Evolutionary conservation across 2,113 vertebrate genomes (phyloP).

Genomic region (Toxotes chatareus): DNA sequence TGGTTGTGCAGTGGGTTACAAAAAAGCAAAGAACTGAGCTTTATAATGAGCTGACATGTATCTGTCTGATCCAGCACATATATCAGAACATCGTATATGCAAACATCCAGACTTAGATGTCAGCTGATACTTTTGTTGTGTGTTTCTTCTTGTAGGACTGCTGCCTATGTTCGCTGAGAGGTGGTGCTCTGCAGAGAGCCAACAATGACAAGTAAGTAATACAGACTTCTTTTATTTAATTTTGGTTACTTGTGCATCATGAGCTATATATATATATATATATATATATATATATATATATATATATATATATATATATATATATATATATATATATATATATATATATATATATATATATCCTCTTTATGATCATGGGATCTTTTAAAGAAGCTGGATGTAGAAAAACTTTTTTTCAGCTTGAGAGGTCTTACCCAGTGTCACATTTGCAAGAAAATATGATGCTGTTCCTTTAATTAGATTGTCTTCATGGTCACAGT

Average conservation of each 20-base stretch:
- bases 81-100: neutral
- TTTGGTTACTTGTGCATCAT: neutral
- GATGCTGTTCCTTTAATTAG: neutral
- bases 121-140: neutral
- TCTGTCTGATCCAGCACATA: neutral
- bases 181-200: conserved; percentile 95
- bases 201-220: conserved; percentile 94
- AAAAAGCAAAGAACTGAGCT: neutral
- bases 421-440: neutral
- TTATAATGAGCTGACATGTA: neutral
- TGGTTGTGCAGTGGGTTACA: neutral
- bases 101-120: conserved; percentile 5
- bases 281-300: no score
- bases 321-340: no score
- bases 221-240: neutral
- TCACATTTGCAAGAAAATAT: neutral
- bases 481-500: neutral
- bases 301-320: no score
- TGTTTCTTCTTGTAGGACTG: conserved; percentile 87
- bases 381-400: neutral
- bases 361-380: neutral
- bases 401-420: neutral
- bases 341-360: no score
- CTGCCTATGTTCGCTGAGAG: conserved; percentile 94
- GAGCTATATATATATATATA: neutral